Base-by-base conservation (phyloP, 1,140 invertebrate species). In the Pseudomyrmex concolor region DNA sequence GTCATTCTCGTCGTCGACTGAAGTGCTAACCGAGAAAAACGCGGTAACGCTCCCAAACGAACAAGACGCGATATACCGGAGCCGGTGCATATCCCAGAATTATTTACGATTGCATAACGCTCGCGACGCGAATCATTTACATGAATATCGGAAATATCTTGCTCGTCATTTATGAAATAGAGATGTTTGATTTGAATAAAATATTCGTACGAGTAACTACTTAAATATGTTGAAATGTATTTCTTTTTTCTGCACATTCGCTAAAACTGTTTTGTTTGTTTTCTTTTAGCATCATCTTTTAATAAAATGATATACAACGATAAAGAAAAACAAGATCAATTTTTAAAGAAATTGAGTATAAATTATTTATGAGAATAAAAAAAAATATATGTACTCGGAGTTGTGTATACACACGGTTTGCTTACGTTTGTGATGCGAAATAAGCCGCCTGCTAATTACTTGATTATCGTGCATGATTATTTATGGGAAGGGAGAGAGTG, bases 1-100 rank as follows among this genome's bases (percentile, higher is more conserved):
- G 70, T 71, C 78, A 59, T 86, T 84, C 84, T 71, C 78, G 70
- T 86, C 85, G 85, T 66, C 48, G 70, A 22, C 45, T 57, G 66
- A 67, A 71, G 57, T 34, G 48, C 19, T 48, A 50, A 73, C 59
- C 67, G 60, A 60, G 54, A 86, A 84, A 86, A 86, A 62, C 84
- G 55, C 57, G 77, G 13, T 72, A 78, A 87, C 86, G 59, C 71
- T 34, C 48, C 10, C 19, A 51, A 25, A 66, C 66, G 45, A 64
- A 34, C 80, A 48, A 50, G 43, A 3, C 57, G 34, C 34, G 2
- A 15, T 25, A 55, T 45, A 17, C 2, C 59, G 54, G 45, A 48
- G 45, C 25, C 34, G 71, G 22, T 60, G 66, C 84, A 34, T 71
- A 34, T 34, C 34, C 34, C 62, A 50, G 17, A 54, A 57, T 68